Base-by-base conservation (phyloP, 2,113 vertebrate genomes). In the Oryzias curvinotus region DNA sequence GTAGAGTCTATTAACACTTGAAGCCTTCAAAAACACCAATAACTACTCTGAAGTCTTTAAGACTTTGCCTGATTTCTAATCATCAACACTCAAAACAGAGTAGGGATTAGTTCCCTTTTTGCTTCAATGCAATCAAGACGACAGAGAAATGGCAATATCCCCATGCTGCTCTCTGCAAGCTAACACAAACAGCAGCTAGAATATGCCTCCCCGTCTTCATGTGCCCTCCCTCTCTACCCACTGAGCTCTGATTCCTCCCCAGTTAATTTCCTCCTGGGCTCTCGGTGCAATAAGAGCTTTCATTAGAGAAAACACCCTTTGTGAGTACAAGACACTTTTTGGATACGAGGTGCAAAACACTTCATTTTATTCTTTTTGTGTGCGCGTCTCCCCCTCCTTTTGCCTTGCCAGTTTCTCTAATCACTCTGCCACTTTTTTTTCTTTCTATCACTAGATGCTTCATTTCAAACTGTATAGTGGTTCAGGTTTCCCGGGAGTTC, bases 81-180 rank as follows among this genome's bases (percentile, higher is more conserved):
- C 49, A 62, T 62, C 55, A 57, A 68, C 75, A 65, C 67, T 36
- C 52, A 55, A 64, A 43, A 18, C 48, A 61, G 60, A 16, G 0
- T 5, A 56, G 70, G 68, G 73, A 85, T 82, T 84, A 81, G 63
- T 73, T 75, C 72, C 84, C 48, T 73, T 78, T 72, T 59, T 66
- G 49, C 30, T 52, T 18, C 48, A 13, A 1, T 13, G 49, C 67
- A 66, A 59, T 53, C 46, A 46, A 49, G 68, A 71, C 77, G 70
- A 73, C 77, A 67, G 75, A 75, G 73, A 82, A 25, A 74, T 82
- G 70, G 68, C 57, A 16, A 47, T 52, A 68, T 65, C 57, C 74
- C 70, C 66, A 51, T 4, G 60, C 42, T 26, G n/a, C 17, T 54
- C 49, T 54, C 61, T 21, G 28, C 44, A 56, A 21, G 56, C 46